Conservation (phyloP, 2,797 vertebrate genomes). For the Alca torda region DNA sequence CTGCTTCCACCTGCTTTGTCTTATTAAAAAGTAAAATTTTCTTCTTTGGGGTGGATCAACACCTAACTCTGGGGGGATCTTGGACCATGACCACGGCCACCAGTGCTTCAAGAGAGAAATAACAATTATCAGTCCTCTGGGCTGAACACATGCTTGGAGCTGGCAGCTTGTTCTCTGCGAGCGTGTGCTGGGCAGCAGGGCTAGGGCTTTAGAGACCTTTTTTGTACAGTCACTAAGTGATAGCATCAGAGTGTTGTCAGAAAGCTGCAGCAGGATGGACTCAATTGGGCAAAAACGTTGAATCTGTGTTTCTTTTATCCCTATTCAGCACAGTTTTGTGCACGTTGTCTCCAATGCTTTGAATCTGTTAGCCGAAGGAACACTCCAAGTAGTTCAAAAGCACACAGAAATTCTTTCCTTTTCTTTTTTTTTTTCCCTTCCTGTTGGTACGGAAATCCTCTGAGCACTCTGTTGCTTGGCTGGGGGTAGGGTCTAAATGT, state of each 20-base stretch:
- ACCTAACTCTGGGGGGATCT: fast-evolving
- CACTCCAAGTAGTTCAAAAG: neutral
- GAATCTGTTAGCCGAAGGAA: neutral
- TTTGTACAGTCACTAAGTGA: neutral
- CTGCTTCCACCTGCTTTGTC: neutral
- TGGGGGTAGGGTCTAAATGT: neutral
- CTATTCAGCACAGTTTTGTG: neutral
- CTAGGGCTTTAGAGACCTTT: neutral
- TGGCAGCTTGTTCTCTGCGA: neutral
- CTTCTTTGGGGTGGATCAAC: neutral
- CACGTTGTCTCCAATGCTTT: neutral
- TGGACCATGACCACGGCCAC: neutral
- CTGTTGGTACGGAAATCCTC: neutral
- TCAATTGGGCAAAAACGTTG: neutral
- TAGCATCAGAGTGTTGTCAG: neutral
- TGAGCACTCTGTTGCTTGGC: neutral
- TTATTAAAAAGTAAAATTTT: neutral
- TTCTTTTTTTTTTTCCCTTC: neutral
- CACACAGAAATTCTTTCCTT: neutral
- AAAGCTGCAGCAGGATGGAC: neutral
- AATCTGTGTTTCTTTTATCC: neutral
- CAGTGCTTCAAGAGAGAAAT: neutral
- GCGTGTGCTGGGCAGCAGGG: neutral
- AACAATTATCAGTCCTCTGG: neutral
- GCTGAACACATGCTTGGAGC: neutral